A percentile compares a stretch with the other conserved stretches of the same genome.
phyloP scores from a whole-genome alignment of 1,140 invertebrate species.

The Listronotus oregonensis region DNA sequence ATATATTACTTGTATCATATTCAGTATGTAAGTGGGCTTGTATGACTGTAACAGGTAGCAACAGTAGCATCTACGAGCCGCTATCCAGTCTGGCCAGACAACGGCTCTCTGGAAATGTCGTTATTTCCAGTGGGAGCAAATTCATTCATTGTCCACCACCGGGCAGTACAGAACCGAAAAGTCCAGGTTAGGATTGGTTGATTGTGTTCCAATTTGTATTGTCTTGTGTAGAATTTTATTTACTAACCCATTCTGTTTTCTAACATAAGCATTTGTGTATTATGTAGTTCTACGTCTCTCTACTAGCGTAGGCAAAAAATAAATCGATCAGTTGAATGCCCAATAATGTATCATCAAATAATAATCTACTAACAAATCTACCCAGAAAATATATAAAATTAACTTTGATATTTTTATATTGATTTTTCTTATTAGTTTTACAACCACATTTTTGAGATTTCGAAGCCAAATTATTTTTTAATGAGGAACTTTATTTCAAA shows the following conservation, averaged over 20 bases:
- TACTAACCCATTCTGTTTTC: no score
- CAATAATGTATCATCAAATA: no score
- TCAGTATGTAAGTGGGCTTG: slow-evolving; percentile 2
- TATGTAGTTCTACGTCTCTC: background rate
- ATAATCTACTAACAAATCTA: no score
- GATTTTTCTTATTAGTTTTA: no score
- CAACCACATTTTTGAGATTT: no score
- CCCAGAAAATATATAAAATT: no score
- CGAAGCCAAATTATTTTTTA: no score
- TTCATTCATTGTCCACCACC: slow-evolving; percentile 74
- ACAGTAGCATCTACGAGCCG: slow-evolving; percentile 45
- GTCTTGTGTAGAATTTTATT: background rate
- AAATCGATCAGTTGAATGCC: no score
- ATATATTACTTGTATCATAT: slow-evolving; percentile 1
- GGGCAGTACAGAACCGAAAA: slow-evolving; percentile 57
- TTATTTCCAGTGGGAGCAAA: slow-evolving; percentile 75
- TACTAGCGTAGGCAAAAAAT: no score
- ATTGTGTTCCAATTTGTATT: slow-evolving; percentile 14
- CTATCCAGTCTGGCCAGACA: slow-evolving; percentile 35
- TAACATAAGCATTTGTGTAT: background rate
- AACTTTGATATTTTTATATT: no score
- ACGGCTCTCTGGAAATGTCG: slow-evolving; percentile 71
- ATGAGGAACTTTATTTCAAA: no score
- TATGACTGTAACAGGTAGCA: slow-evolving; percentile 37
- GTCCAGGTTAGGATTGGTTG: slow-evolving; percentile 51